Evolutionary conservation across 2,797 vertebrate genomes (phyloP), one percentile per base, ranked within the genome.

Genomic region (Darevskia nairensis): DNA sequence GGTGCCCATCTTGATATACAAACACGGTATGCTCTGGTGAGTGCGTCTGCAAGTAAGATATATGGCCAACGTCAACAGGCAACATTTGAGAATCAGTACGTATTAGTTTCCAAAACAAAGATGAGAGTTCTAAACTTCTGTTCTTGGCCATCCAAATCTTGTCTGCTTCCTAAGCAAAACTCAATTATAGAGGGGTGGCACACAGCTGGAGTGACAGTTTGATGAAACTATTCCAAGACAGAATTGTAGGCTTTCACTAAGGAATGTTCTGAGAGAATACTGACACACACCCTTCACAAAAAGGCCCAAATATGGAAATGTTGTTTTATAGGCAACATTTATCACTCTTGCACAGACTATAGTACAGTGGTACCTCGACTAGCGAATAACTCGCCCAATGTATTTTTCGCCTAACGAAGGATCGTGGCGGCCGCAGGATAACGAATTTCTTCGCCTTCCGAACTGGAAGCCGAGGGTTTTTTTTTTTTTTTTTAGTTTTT

Each of bases 21-120:
- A 94, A 95, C 92, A 99, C 96, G 0, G 93, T 97, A 78, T 97
- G 92, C 85, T 98, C 97, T 25, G 98, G 97, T 85, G 94, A 92
- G 35, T 93, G 80, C 89, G 94, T 88, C 97, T 97, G 93, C 64
- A 94, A 94, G 84, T 0, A 46, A 88, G 21, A 84, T 92, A 25
- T 44, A 66, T 21, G 50, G 11, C n/a, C 41, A 66, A 50, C 3
- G 25, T 68, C 8, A 81, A 68, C 29, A 69, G 55, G 19, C 41
- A n/a, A 76, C 13, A 46, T 5, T 82, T 82, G 35, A 71, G 64
- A 78, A 59, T 29, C 17, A 29, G 23, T 50, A 50, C 50, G 1
- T 44, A 69, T 41, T 75, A 4, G 7, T 32, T 76, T 86, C 44
- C 44, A 55, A 32, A 39, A 41, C 44, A 72, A 6, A 9, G 25